phyloP scores from a whole-genome alignment of 2,797 vertebrate species.

The Cryptoblepharus egeriae region DNA sequence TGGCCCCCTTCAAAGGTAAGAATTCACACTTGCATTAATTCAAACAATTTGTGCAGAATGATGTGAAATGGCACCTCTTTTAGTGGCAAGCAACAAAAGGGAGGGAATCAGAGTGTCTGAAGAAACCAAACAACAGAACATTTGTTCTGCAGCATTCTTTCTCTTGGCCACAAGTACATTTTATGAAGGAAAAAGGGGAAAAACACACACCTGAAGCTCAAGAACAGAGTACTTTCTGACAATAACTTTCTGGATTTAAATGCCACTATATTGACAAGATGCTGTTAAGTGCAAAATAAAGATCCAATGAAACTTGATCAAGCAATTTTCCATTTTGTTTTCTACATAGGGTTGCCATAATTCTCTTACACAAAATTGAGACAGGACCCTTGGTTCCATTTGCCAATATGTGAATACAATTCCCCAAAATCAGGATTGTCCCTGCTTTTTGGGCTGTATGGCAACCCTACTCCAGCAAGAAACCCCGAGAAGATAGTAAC shows the following conservation, averaged over 20 bases:
- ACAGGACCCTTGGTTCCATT: too few species aligned
- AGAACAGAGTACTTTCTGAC: slow-evolving; percentile 19
- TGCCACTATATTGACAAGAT: slow-evolving; percentile 55
- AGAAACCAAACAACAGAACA: slow-evolving; percentile 81
- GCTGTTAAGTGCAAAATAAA: slow-evolving; percentile 58
- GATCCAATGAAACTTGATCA: neutral
- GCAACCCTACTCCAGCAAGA: slow-evolving; percentile 50
- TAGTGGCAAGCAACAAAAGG: slow-evolving; percentile 90
- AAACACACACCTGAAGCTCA: slow-evolving; percentile 75
- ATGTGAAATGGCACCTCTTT: slow-evolving; percentile 89
- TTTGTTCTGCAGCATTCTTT: slow-evolving; percentile 81
- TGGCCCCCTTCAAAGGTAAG: slow-evolving; percentile 89
- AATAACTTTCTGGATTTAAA: slow-evolving; percentile 51
- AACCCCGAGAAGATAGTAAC: too few species aligned
- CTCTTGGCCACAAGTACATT: slow-evolving; percentile 56
- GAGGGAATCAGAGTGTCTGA: slow-evolving; percentile 78
- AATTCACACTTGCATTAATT: slow-evolving; percentile 93
- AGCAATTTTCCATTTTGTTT: neutral
- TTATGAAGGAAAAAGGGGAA: slow-evolving; percentile 46
- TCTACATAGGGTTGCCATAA: too few species aligned
- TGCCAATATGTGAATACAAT: too few species aligned
- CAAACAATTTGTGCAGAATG: slow-evolving; percentile 87
- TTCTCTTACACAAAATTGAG: too few species aligned
- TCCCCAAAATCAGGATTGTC: too few species aligned
- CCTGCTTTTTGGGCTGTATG: too few species aligned